Evolutionary conservation across 2,113 vertebrate species (phyloP).

Genomic region (Psittacus erithacus): DNA sequence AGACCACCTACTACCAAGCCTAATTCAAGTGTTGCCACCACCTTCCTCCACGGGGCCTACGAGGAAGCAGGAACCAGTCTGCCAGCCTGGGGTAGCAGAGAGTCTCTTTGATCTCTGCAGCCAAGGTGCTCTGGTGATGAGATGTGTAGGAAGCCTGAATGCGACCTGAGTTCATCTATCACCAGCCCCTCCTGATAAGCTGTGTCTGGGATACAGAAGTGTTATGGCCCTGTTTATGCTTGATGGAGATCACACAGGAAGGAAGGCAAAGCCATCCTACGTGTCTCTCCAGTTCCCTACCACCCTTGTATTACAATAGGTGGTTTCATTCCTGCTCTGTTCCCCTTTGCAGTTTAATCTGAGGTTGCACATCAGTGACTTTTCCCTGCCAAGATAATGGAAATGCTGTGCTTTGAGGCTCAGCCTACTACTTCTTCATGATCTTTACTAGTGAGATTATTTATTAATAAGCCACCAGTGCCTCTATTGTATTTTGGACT

Average conservation of each 20-base stretch:
- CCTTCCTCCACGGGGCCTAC: not conserved
- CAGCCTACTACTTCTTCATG: not conserved
- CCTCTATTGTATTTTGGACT: not conserved
- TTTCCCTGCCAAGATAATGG: not conserved
- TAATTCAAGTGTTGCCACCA: not conserved
- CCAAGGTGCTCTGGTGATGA: not conserved
- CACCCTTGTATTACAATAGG: not conserved
- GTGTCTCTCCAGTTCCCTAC: not conserved
- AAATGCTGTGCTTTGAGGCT: not conserved
- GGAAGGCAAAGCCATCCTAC: not conserved
- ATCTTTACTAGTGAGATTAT: not conserved
- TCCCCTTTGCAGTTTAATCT: not conserved
- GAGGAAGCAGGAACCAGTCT: not conserved
- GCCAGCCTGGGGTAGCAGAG: not conserved
- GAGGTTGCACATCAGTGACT: not conserved
- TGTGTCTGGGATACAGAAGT: not conserved
- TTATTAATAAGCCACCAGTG: not conserved
- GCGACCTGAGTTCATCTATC: not conserved
- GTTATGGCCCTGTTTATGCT: not conserved
- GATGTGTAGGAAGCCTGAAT: not conserved
- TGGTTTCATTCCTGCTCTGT: not conserved
- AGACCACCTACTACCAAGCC: not conserved
- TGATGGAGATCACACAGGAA: not conserved
- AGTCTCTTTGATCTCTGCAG: not conserved
- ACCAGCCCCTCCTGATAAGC: not conserved